Percentiles rank a stretch among this genome's conserved stretches.
Conservation (phyloP, 2,113 vertebrate species). For the Lycocorax pyrrhopterus region DNA sequence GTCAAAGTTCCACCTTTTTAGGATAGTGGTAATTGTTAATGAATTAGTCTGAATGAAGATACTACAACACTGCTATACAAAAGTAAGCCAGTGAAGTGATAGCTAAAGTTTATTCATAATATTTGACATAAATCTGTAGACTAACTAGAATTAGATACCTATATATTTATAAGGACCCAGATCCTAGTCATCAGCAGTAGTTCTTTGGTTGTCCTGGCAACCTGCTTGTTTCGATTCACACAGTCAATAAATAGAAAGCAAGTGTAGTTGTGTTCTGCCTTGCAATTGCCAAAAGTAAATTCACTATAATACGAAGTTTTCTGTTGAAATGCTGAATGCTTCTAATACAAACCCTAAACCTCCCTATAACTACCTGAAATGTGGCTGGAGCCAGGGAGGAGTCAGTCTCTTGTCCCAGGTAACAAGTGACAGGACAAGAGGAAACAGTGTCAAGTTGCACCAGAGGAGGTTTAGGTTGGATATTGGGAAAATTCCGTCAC, state of each 20-base stretch:
- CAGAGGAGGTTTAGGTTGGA: not conserved
- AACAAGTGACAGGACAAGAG: fast-evolving
- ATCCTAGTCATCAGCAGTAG: not conserved
- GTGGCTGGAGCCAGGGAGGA: not conserved
- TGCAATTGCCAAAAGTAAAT: not conserved
- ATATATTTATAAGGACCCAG: not conserved
- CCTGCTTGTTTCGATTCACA: not conserved
- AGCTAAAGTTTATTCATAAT: not conserved
- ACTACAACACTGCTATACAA: not conserved
- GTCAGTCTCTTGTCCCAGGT: not conserved
- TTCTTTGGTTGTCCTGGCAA: not conserved
- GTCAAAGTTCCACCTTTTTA: not conserved
- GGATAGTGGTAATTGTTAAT: not conserved
- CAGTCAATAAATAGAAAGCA: not conserved
- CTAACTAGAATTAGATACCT: not conserved
- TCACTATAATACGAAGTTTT: not conserved
- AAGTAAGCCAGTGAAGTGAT: not conserved
- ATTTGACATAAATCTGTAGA: not conserved
- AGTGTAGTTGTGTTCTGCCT: not conserved
- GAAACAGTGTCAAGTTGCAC: not conserved
- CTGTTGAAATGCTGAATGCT: not conserved
- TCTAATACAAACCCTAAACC: not conserved
- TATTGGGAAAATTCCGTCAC: not conserved
- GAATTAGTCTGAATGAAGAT: not conserved
- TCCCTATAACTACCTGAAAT: not conserved